phyloP scores from a whole-genome alignment of 2,797 vertebrate genomes.

The Aulostomus chinensis region DNA sequence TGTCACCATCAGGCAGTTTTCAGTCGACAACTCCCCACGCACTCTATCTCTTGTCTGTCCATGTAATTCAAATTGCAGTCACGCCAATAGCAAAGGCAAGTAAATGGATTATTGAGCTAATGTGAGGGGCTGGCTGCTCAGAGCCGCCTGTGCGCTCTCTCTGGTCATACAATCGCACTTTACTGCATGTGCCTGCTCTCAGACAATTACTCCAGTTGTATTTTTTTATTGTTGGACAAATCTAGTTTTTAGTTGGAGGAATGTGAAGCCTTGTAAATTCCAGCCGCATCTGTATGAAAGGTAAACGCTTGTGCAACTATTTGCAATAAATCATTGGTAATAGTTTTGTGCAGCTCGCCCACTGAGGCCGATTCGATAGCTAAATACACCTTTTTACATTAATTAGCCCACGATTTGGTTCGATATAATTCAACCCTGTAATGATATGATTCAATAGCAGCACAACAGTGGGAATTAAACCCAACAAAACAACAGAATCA shows the following conservation, averaged over 20 bases:
- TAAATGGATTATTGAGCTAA: constrained; percentile 74
- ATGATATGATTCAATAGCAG: too few species aligned
- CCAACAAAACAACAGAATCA: too few species aligned
- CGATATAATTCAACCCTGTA: too few species aligned
- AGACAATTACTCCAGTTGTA: constrained; percentile 7
- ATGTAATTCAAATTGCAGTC: constrained; percentile 67
- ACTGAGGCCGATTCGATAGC: too few species aligned
- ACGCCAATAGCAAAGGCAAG: constrained; percentile 58
- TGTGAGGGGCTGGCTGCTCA: constrained; percentile 49
- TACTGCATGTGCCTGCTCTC: constrained; percentile 26
- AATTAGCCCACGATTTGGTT: too few species aligned
- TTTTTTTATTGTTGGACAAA: constrained; percentile 28
- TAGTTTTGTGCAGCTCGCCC: too few species aligned
- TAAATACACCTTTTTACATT: too few species aligned
- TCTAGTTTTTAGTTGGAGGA: constrained; percentile 7
- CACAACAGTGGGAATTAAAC: too few species aligned
- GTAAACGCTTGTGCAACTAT: too few species aligned
- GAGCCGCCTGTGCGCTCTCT: constrained; percentile 37
- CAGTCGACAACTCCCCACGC: constrained; percentile 43
- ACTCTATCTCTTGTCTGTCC: constrained; percentile 44
- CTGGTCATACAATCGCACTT: constrained; percentile 35
- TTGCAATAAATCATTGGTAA: too few species aligned
- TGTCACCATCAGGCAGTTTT: constrained; percentile 55
- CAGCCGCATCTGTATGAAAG: too few species aligned
- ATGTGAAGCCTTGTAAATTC: constrained; percentile 15